Conservation (phyloP, 2,797 vertebrate genomes). For the Gallirallus australis region DNA sequence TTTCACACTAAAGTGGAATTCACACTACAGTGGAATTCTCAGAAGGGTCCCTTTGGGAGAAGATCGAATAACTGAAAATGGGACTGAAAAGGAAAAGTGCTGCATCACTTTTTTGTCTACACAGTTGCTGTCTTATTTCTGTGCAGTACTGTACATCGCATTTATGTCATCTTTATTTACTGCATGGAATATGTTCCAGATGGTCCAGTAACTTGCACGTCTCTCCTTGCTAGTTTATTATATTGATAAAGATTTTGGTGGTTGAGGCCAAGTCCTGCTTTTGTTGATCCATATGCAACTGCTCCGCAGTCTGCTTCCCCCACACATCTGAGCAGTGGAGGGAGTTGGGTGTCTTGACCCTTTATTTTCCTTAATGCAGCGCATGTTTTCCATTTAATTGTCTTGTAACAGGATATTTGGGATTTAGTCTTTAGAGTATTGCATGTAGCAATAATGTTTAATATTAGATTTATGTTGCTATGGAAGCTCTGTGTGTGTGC, state of each 20-base stretch:
- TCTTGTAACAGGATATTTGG: neutral
- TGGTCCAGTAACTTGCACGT: neutral
- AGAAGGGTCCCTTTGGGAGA: neutral
- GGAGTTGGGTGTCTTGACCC: neutral
- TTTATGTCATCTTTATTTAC: neutral
- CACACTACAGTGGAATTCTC: neutral
- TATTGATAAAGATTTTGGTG: neutral
- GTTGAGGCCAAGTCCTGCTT: neutral
- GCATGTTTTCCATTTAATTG: neutral
- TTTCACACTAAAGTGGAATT: neutral
- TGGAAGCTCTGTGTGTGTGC: neutral
- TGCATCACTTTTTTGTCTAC: neutral
- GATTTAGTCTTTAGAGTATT: neutral
- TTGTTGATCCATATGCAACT: neutral
- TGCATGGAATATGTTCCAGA: neutral
- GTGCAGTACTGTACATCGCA: neutral
- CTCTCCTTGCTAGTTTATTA: neutral
- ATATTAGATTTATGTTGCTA: neutral
- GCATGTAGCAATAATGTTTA: neutral
- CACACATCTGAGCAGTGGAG: rapidly evolving
- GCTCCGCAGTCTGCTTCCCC: neutral
- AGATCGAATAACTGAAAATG: neutral
- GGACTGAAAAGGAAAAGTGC: neutral
- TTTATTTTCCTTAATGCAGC: neutral
- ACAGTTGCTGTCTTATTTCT: neutral